A percentile compares a stretch with the other conserved stretches of the same genome.
These are phyloP conservation scores for Helicolenus hilgendorfi DNA, from an alignment of 2,797 vertebrate genomes.

Conservation along the genomic window DNA sequence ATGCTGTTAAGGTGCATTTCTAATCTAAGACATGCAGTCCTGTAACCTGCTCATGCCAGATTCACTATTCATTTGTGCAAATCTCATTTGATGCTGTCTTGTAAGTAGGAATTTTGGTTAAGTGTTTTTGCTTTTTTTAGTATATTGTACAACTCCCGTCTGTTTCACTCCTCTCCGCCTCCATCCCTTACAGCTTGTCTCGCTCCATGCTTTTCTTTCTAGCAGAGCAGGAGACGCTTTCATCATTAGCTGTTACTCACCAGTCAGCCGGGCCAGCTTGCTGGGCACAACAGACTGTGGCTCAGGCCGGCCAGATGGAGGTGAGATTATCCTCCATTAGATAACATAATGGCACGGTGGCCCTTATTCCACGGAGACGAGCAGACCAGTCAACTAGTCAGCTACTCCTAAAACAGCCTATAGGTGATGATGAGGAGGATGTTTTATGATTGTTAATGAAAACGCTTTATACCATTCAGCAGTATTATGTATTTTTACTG, in stretches of 20 bases:
- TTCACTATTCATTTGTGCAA: background rate
- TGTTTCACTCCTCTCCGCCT: background rate
- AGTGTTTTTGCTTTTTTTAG: background rate
- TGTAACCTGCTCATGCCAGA: background rate
- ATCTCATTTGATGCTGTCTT: background rate
- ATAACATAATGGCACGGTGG: conserved; percentile 60
- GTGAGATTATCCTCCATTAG: conserved; percentile 74
- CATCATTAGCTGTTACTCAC: conserved; percentile 41
- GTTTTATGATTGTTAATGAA: background rate
- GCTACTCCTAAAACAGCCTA: background rate
- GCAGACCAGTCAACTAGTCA: background rate
- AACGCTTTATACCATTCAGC: background rate
- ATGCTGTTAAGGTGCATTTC: background rate
- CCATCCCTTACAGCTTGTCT: background rate
- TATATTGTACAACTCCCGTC: background rate
- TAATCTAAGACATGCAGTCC: background rate
- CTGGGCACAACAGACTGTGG: conserved; percentile 46
- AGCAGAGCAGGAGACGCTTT: background rate
- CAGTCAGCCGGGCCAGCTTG: conserved; percentile 32
- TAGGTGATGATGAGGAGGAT: background rate
- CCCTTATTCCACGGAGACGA: conserved; percentile 23
- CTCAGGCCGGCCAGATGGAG: conserved; percentile 72
- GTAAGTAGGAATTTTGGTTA: background rate
- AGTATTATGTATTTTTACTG: background rate
- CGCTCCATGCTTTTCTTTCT: background rate